Base-by-base conservation (phyloP, 1,140 invertebrate genomes). In the Nebria ingens region DNA sequence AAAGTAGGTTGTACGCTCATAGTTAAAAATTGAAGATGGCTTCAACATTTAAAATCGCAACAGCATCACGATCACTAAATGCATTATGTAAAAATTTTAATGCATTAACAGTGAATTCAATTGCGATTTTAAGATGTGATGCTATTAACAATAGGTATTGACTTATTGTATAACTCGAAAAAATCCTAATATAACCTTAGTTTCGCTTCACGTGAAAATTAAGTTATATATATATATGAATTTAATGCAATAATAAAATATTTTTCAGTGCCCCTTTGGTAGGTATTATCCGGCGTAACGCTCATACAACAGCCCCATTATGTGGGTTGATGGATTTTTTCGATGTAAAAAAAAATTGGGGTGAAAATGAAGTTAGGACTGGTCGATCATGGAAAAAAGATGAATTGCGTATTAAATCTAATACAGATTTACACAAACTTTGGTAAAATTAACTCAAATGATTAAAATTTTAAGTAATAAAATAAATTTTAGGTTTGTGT, bases 391-490 rank as follows among this genome's bases (percentile, higher is more conserved):
- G 96, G 96, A 86, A 73, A 59, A 71, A 77, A 42, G 93, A 97
- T 64, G 97, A 99, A 73, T 72, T 99, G 21, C 77, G 96, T 65
- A 81, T 97, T 23, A 98, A 98, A 74, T 95, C 91, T 52, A 99
- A 97, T 71, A 76, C 83, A 51, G 97, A 99, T 75, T 79, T 99
- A 45, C 97, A 99, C 65, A 97, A 99, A 78, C 74, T 99, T 54
- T 99, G 97, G 97, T 97, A 73, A 65, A n/a, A n/a, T n/a, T n/a
- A n/a, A n/a, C n/a, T n/a, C n/a, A n/a, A n/a, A n/a, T n/a, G 53
- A 0, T 52, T 40, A 15, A 53, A 34, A 25, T 58, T 59, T 29
- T 19, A 21, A 1, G 21, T 21, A 40, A 53, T 54, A 51, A 34
- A 34, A 4, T 45, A 12, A 45, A 45, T 12, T 65, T 53, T 61